phyloP scores from a whole-genome alignment of 2,888 invertebrate genomes.

The Tupiocoris notatus region DNA sequence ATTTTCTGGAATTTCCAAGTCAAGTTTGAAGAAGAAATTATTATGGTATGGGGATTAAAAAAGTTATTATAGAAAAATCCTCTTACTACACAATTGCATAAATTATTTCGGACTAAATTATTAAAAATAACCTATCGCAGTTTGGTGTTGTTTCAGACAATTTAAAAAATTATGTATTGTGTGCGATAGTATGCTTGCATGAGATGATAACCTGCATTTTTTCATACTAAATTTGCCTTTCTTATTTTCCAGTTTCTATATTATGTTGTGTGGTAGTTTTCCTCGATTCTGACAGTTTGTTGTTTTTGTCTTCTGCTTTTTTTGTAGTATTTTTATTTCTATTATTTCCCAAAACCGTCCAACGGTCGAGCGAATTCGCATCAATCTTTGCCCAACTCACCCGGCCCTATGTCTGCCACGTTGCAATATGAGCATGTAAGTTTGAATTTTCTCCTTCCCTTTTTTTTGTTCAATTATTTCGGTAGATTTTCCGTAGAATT shows the following conservation, averaged over 20 bases:
- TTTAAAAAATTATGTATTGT: no score
- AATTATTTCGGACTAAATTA: no score
- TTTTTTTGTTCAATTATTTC: background rate
- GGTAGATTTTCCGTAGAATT: background rate
- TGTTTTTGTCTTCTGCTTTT: slow-evolving; percentile 43
- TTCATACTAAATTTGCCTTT: background rate
- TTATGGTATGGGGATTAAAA: no score
- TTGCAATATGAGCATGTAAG: slow-evolving; percentile 49
- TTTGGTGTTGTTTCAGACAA: no score
- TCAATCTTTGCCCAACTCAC: slow-evolving; percentile 49
- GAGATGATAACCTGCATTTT: background rate
- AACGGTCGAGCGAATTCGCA: slow-evolving; percentile 45
- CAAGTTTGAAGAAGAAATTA: no score
- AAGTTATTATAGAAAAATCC: no score
- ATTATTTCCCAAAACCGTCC: slow-evolving; percentile 45
- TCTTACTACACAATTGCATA: no score
- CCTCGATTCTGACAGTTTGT: slow-evolving; percentile 31
- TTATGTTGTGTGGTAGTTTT: slow-evolving; percentile 12
- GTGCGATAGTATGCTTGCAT: background rate
- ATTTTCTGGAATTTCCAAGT: no score
- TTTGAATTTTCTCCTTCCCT: slow-evolving; percentile 3
- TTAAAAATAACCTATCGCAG: no score
- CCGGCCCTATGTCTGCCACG: slow-evolving; percentile 48
- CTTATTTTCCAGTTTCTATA: background rate
- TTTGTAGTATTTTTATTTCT: slow-evolving; percentile 42